Conservation (phyloP, 2,113 vertebrate species). For the Hippocampus mohnikei region DNA sequence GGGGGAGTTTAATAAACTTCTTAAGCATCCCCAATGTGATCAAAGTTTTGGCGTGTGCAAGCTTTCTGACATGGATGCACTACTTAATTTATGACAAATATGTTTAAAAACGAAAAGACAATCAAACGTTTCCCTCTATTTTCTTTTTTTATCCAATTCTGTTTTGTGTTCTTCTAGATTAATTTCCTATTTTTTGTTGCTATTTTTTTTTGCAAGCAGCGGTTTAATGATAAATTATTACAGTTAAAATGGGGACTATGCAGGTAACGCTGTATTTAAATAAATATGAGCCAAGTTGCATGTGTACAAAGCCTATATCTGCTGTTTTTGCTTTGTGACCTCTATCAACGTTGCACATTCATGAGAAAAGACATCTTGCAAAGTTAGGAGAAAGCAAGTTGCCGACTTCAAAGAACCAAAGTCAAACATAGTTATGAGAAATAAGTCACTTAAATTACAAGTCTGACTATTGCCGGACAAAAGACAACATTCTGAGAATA, state of each 20-base stretch:
- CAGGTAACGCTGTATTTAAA: conserved; percentile 42
- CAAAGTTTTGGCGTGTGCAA: conserved; percentile 47
- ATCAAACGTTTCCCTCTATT: conserved; percentile 76
- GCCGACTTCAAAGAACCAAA: not conserved
- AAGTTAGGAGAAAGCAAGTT: not conserved
- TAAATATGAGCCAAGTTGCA: conserved; percentile 40
- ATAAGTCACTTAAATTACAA: not conserved
- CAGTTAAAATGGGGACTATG: conserved; percentile 29
- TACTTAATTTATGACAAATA: conserved; percentile 91
- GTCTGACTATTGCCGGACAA: not conserved
- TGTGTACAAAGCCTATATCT: conserved; percentile 26
- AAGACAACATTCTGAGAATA: not conserved
- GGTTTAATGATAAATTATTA: conserved; percentile 62
- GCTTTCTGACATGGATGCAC: conserved; percentile 87
- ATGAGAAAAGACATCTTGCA: not conserved
- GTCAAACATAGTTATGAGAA: too few relatives aligned
- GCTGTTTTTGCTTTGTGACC: conserved; percentile 11
- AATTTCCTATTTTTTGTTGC: conserved; percentile 42
- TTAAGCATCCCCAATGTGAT: conserved; percentile 48
- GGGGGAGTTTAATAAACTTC: conserved; percentile 21
- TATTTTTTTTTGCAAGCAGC: conserved; percentile 46
- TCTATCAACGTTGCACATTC: not conserved
- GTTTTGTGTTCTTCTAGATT: conserved; percentile 46
- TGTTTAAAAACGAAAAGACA: conserved; percentile 91
- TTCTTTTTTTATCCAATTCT: conserved; percentile 29